phyloP scores from a whole-genome alignment of 2,797 vertebrate species.

The Aythya fuligula region DNA sequence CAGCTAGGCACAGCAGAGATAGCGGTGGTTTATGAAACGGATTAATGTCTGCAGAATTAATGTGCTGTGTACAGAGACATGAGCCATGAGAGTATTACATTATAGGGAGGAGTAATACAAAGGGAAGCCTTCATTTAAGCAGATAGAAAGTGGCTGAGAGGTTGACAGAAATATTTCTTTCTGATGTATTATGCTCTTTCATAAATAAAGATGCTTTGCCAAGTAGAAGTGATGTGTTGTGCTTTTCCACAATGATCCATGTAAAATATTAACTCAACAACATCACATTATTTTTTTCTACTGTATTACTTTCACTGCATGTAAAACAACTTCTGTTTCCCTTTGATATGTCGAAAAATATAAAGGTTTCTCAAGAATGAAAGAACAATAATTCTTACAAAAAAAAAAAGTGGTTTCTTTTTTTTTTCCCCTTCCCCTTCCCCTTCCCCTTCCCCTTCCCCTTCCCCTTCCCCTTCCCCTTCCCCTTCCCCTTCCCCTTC shows the following conservation, averaged over 20 bases:
- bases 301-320: neutral
- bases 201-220: neutral
- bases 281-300: neutral
- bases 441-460: too few species aligned
- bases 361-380: neutral
- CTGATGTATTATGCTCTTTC: constrained; percentile 61
- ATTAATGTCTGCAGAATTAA: constrained; percentile 7
- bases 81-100: neutral
- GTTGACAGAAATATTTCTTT: constrained; percentile 34
- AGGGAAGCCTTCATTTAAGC: constrained; percentile 14
- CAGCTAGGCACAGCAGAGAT: neutral
- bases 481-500: too few species aligned
- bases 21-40: neutral
- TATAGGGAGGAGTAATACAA: neutral
- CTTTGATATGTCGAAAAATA: neutral
- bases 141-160: neutral
- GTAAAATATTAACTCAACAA: constrained; percentile 26
- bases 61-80: neutral
- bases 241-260: neutral
- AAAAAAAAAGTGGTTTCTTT: neutral
- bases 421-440: too few species aligned
- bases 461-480: too few species aligned
- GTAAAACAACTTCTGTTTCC: neutral
- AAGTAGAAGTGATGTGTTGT: neutral
- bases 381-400: neutral